Base-by-base conservation (phyloP, 2,888 invertebrate genomes). In the Beris morrisii region DNA sequence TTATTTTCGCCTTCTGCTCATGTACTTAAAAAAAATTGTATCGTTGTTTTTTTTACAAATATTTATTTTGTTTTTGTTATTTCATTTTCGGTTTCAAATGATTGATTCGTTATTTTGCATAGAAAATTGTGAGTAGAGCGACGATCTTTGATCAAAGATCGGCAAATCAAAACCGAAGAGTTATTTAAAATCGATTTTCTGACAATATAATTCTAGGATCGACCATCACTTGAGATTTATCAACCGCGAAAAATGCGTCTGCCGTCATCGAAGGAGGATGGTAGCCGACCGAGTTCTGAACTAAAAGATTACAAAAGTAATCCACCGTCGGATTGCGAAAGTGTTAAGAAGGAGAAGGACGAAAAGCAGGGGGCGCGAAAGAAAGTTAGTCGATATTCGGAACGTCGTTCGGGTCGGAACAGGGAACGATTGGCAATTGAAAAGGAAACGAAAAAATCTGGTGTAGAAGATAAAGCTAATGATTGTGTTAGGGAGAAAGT, bases 181-280 rank as follows among this genome's bases (percentile, higher is more conserved):
- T 9, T 38, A 3, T 7, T 7, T 38, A 38, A 38, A 38, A 38
- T 3, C 9, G 5, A 7, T 38, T 38, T 38, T 30, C 31, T 46
- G 13, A 11, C 31, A 12, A 46, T 44, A 52, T 48, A 12, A 48
- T 48, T 65, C 13, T 73, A 91, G 89, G 94, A 95, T 82, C 89
- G 95, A 50, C 95, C 95, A 30, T 90, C 93, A 52, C 87, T 94
- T 77, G 91, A 91, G 69, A 91, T 95, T 72, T 95, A 95, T 79
- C 88, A 94, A 72, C 95, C 95, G 0, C 93, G 93, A 28, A 93
- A 79, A 69, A 73, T 75, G 3, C 73, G 79, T 43, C 52, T 73
- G 1, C 46, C 61, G 4, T 30, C 59, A n/a, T 32, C 32, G 3
- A 73, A 76, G 0, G 79, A 77, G 50, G 76, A 78, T 9, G 74